phyloP scores from a whole-genome alignment of 2,113 vertebrate genomes.

The Protobothrops flavoviridis region DNA sequence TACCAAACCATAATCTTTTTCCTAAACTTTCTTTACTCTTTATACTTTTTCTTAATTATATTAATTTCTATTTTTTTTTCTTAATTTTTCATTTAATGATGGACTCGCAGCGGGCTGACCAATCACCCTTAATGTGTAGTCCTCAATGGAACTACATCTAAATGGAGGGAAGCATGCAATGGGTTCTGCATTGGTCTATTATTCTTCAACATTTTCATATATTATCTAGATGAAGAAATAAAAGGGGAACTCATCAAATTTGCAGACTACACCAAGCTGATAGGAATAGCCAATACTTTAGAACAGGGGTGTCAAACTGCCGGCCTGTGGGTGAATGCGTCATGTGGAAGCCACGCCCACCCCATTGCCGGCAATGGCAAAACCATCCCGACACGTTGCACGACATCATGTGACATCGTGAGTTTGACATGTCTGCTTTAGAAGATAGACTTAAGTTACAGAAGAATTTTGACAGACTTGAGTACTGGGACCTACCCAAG shows the following conservation, averaged over 20 bases:
- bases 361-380: no score
- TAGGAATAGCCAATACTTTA: neutral
- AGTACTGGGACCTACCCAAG: neutral
- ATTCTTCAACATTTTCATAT: neutral
- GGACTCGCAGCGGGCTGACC: neutral
- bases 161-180: neutral
- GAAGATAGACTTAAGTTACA: neutral
- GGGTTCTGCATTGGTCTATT: neutral
- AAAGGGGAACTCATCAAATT: neutral
- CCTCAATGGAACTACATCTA: neutral
- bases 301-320: neutral
- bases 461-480: neutral
- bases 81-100: neutral
- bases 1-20: neutral
- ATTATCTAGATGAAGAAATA: neutral
- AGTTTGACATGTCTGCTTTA: no score
- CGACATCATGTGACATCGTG: no score
- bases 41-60: neutral
- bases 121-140: neutral
- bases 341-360: no score
- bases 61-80: neutral
- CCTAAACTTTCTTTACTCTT: neutral
- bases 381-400: no score
- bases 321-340: no score
- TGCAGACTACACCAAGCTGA: neutral